Percentiles rank a stretch among this genome's conserved stretches.
Evolutionary conservation across 2,113 vertebrate species (phyloP).

Genomic region (Columbina picui): DNA sequence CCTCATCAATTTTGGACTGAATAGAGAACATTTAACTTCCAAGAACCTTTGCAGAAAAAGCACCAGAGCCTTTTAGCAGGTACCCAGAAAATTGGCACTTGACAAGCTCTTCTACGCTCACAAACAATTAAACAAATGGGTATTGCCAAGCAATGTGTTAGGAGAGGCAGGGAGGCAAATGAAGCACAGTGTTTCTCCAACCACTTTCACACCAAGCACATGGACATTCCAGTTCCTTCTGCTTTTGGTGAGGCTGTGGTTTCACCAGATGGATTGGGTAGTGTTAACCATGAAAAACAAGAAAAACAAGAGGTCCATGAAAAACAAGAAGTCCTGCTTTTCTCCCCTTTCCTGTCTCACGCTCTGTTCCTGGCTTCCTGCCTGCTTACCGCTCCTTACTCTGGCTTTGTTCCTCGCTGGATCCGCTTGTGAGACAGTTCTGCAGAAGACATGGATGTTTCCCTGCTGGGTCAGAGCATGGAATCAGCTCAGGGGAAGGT

Average conservation of each 20-base stretch:
- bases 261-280: neutral
- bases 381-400: neutral
- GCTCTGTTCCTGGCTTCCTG: neutral
- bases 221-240: neutral
- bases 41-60: neutral
- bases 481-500: neutral
- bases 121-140: neutral
- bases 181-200: neutral
- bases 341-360: neutral
- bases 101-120: neutral
- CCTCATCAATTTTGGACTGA: neutral
- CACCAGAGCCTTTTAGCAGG: neutral
- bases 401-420: neutral
- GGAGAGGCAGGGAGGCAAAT: neutral
- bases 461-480: neutral
- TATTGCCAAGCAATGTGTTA: neutral
- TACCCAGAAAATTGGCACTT: neutral
- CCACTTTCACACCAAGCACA: rapidly evolving
- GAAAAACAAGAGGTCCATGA: no score
- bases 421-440: neutral
- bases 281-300: neutral
- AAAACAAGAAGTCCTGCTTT: neutral
- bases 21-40: neutral
- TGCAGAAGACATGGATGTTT: neutral
- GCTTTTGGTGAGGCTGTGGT: neutral